Evolutionary conservation across 1,140 invertebrate species (phyloP), one percentile per base, ranked within the genome.

Genomic region (Oppia nitens): DNA sequence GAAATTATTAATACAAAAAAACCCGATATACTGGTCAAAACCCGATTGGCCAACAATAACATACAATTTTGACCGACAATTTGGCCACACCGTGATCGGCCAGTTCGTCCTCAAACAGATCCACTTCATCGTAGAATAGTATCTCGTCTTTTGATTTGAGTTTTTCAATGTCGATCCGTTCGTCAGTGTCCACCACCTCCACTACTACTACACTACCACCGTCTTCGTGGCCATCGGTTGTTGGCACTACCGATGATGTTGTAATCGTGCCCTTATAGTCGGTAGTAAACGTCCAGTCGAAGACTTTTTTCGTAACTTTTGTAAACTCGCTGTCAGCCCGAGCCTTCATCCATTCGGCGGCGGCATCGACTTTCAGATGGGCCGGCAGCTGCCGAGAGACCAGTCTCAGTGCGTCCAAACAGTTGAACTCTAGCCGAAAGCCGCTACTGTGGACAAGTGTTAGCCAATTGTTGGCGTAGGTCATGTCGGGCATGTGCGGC

Each of bases 261-360:
- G 20, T 17, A 32, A 87, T 66, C 23, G 85, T 87, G 45, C 94
- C 94, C 70, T 81, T 83, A 68, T 98, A 98, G 68, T 84, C 78
- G 28, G 88, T 93, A n/a, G 85, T 85, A 67, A 87, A 99, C 6
- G 94, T 98, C 95, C 95, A 98, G 73, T 99, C 94, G 74, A 93
- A 98, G 17, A 87, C 83, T 66, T 87, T 84, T 11, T 52, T 56
- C 4, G 59, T 52, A n/a, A 45, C 63, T 73, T 76, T 81, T 6
- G 87, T 81, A 24, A 47, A 63, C 50, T 58, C 27, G 49, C 50
- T 58, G 26, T 63, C 55, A 17, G 27, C 21, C 32, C 62, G 27
- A 40, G 81, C 83, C 65, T 89, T 81, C 32, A 89, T 80, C 77
- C 87, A 96, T 24, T 86, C 84, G 32, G 94, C 81, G 68, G 90